A percentile compares a stretch with the other conserved stretches of the same genome.
These are phyloP conservation scores for Chaenogobius annularis DNA, from an alignment of 2,113 vertebrate genomes.

Conservation along the genomic window DNA sequence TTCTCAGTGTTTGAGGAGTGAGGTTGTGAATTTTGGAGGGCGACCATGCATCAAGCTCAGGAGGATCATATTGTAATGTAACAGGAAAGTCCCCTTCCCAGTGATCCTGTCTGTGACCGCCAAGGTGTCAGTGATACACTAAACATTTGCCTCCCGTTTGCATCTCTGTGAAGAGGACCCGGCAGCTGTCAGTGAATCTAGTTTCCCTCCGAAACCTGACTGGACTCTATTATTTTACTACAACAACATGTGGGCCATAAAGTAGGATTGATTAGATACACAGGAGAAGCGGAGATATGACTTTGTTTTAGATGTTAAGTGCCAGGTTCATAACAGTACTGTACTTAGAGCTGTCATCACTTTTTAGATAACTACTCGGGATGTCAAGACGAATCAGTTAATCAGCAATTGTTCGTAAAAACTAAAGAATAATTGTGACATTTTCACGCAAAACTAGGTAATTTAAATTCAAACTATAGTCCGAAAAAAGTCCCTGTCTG, in stretches of 20 bases:
- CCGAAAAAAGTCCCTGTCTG: too few species aligned
- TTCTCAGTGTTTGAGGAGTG: slow-evolving; percentile 44
- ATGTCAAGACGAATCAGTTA: too few species aligned
- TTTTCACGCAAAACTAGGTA: too few species aligned
- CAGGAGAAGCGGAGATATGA: background rate
- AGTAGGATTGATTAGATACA: slow-evolving; percentile 13
- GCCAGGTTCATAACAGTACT: background rate
- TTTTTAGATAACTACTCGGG: background rate
- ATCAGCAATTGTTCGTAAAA: too few species aligned
- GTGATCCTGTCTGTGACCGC: slow-evolving; percentile 33
- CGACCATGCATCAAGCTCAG: slow-evolving; percentile 6
- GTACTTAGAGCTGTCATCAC: background rate
- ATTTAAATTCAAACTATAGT: too few species aligned
- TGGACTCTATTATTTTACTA: slow-evolving; percentile 25
- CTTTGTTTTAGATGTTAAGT: background rate
- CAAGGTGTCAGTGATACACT: slow-evolving; percentile 60
- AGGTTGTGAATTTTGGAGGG: slow-evolving; percentile 49
- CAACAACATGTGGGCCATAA: slow-evolving; percentile 11
- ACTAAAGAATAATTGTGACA: too few species aligned
- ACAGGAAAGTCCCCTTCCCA: slow-evolving; percentile 36
- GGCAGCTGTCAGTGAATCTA: slow-evolving; percentile 54
- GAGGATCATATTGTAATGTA: slow-evolving; percentile 46
- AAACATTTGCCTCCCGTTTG: slow-evolving; percentile 54
- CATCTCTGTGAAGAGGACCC: slow-evolving; percentile 57
- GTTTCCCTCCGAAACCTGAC: slow-evolving; percentile 48